Evolutionary conservation across 2,113 vertebrate genomes (phyloP), one percentile per base, ranked within the genome.

Genomic region (Cyphomyrus discorhynchus): DNA sequence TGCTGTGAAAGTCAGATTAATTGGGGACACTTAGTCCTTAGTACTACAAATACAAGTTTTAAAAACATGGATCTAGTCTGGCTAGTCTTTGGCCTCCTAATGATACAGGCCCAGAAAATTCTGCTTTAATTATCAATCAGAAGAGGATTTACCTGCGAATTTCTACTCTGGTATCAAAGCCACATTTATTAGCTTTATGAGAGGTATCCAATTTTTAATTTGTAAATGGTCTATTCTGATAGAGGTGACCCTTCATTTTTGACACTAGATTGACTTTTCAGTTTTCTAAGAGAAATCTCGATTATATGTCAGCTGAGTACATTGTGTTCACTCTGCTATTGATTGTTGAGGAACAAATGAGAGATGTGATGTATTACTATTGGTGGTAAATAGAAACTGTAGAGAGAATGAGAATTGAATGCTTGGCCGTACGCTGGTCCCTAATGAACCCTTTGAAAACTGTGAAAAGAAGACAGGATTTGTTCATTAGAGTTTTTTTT

Each of bases 401-500:
- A 90, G 62, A 46, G 87, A n/a, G 86, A 80, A 77, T 66, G 89
- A 74, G 50, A 88, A 89, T 47, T 66, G 91, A 90, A 66, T 87
- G 88, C 86, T 83, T 58, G 86, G 47, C 85, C 86, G 87, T 52
- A 42, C 82, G 15, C 62, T 70, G 56, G 77, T 88, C 90, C 85
- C 89, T 90, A 86, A 89, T 86, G 15, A 91, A 92, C 91, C 89
- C 89, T 88, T 86, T 70, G 27, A 49, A 66, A 84, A 74, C 88
- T 89, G 46, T 74, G 88, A 80, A 87, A 86, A 89, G 88, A 39
- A 89, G 77, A 90, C 80, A 70, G 89, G 56, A 74, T 85, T 90
- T 83, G 88, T 89, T 90, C 83, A 87, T 89, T 87, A 90, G 88
- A 90, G 86, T 83, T 66, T 47, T 56, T 56, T 70, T 90, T 89